Conservation (phyloP, 2,797 vertebrate species). For the Cyprinodon diabolis region DNA sequence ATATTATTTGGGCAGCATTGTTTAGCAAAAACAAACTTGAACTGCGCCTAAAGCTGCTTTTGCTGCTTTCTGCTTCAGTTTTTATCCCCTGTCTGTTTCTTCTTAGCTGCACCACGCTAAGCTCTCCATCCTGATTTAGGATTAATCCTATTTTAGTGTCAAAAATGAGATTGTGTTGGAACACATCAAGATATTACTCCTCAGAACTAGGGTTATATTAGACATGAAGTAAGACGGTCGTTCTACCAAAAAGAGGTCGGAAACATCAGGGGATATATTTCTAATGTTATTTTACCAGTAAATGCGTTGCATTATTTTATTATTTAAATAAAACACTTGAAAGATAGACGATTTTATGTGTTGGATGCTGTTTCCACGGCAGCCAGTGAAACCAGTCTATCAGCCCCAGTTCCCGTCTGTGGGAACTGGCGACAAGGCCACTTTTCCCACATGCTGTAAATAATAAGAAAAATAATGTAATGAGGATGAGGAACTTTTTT, state of each 20-base stretch:
- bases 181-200: constrained; percentile 24
- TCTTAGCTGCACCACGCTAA: neutral
- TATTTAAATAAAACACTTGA: neutral
- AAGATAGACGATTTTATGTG: neutral
- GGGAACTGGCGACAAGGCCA: constrained; percentile 65
- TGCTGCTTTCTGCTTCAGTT: neutral
- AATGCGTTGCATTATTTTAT: constrained; percentile 11
- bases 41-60: too few relatives aligned
- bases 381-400: constrained; percentile 61
- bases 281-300: neutral
- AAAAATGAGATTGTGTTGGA: constrained; percentile 11
- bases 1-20: neutral
- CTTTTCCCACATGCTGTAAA: constrained; percentile 57
- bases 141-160: neutral
- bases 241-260: constrained; percentile 14
- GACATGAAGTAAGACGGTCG: constrained; percentile 20
- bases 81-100: neutral
- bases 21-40: neutral
- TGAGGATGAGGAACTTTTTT: constrained; percentile 25
- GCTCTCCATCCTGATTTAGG: neutral
- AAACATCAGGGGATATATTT: neutral
- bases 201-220: neutral
- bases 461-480: constrained; percentile 58
- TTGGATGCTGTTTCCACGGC: constrained; percentile 12
- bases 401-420: constrained; percentile 58